Conservation (phyloP, 2,797 vertebrate genomes). For the Aotus griseimembra region DNA sequence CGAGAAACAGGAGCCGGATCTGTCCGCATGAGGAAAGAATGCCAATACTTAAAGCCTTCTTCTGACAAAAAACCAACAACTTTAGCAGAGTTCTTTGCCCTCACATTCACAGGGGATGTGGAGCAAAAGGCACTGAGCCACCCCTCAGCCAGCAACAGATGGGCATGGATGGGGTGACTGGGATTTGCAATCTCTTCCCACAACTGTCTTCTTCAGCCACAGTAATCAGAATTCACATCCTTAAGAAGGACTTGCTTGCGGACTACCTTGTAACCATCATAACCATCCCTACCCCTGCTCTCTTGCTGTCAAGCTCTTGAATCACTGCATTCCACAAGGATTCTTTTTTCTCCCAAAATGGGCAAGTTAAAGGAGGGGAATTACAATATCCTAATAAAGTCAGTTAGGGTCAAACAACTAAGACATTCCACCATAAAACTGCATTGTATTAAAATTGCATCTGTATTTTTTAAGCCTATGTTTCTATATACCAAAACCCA, state of each 20-base stretch:
- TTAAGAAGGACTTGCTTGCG: background rate
- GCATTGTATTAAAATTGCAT: background rate
- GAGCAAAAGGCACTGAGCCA: background rate
- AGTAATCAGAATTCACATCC: background rate
- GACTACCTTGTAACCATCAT: background rate
- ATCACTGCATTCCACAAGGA: slow-evolving; percentile 1
- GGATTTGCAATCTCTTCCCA: background rate
- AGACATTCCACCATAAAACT: slow-evolving; percentile 2
- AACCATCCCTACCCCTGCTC: background rate
- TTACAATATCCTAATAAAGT: background rate
- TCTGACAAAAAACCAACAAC: background rate
- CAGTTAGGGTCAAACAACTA: background rate
- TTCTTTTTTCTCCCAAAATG: background rate
- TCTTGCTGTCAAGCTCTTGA: background rate
- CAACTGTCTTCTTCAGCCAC: background rate
- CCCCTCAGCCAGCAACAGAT: background rate
- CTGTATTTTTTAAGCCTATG: background rate
- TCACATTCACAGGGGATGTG: background rate
- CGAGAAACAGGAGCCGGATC: slow-evolving; percentile 68
- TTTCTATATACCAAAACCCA: background rate
- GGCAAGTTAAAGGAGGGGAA: background rate
- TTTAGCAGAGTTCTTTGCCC: background rate
- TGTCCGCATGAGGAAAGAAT: slow-evolving; percentile 35
- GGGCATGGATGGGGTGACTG: too few relatives aligned
- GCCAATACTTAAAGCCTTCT: slow-evolving; percentile 24